Base-by-base conservation (phyloP, 2,888 invertebrate species). In the Pseudeuparius sepicola region DNA sequence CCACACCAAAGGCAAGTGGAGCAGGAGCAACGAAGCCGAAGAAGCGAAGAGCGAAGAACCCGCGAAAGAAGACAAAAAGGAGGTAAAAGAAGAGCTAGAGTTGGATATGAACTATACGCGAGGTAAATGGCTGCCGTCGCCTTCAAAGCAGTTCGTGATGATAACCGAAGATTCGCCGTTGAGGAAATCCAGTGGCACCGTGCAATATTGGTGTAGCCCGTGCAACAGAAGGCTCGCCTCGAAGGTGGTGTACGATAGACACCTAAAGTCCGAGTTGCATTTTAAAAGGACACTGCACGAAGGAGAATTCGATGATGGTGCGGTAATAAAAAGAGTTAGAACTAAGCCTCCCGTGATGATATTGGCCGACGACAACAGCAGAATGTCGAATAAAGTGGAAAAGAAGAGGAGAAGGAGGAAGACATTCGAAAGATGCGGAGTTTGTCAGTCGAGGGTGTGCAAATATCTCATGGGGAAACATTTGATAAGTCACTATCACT, bases 401-500 rank as follows among this genome's bases (percentile, higher is more conserved):
- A 50, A 44, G 33, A 49, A 51, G 40, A 43, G 72, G 23, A 68
- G 66, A 23, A 65, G 81, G 6, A 71, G 68, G 31, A 67, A 71
- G 32, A 66, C 67, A 37, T 72, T 71, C 36, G 64, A 77, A 1
- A 69, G 71, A 45, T 86, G 87, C 55, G 71, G 74, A 31, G 78
- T 80, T 27, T 87, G 87, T 51, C 73, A 73, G 37, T 74, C 78
- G 16, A 71, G 75, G 42, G 78, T 86, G 24, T 69, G 71, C 37
- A 67, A 70, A 4, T 70, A 75, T 49, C 62, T 79, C 43, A 77
- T 86, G 65, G 86, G 87, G 23, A 86, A 87, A 55, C 87, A 87
- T 63, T 67, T 92, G 39, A 79, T 89, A 48, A 87, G 87, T 1
- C 83, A 83, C 56, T 86, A 80, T 57, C 89, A 90, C 59, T 83